Evolutionary conservation across 2,888 invertebrate species (phyloP).

Genomic region (Pachycephus smyrnensis): DNA sequence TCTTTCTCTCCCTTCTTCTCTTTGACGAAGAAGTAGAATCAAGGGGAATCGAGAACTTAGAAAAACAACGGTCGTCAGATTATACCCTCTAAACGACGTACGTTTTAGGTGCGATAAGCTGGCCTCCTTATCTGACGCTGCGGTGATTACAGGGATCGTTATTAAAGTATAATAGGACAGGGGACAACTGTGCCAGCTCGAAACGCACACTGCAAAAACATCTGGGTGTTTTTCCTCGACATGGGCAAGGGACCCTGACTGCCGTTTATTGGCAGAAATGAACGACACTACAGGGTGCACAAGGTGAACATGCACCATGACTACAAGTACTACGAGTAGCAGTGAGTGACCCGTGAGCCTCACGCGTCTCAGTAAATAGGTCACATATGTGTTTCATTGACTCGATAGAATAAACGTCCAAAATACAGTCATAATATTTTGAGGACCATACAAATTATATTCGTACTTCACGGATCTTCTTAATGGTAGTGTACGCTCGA

Average conservation of each 20-base stretch:
- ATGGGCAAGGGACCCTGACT: background rate
- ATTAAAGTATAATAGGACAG: background rate
- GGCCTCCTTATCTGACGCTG: background rate
- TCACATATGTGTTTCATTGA: slow-evolving; percentile 33
- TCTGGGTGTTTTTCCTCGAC: background rate
- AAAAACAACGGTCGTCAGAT: background rate
- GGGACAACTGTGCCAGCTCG: background rate
- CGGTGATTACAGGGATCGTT: background rate
- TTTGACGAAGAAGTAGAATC: background rate
- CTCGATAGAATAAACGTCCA: background rate
- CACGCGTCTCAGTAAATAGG: slow-evolving; percentile 27
- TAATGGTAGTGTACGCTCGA: background rate
- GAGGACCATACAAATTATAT: background rate
- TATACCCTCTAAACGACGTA: background rate
- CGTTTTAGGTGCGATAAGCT: background rate
- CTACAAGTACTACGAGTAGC: background rate
- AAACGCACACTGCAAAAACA: background rate
- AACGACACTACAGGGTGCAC: slow-evolving; percentile 40
- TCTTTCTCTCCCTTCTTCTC: background rate
- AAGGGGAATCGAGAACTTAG: background rate
- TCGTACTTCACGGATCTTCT: background rate
- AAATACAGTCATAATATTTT: background rate
- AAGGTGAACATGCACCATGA: background rate
- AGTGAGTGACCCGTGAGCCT: background rate
- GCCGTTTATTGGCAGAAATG: slow-evolving; percentile 49